These are phyloP conservation scores for Anser brachyrhynchus DNA, from an alignment of 2,113 vertebrate genomes.

Conservation along the genomic window DNA sequence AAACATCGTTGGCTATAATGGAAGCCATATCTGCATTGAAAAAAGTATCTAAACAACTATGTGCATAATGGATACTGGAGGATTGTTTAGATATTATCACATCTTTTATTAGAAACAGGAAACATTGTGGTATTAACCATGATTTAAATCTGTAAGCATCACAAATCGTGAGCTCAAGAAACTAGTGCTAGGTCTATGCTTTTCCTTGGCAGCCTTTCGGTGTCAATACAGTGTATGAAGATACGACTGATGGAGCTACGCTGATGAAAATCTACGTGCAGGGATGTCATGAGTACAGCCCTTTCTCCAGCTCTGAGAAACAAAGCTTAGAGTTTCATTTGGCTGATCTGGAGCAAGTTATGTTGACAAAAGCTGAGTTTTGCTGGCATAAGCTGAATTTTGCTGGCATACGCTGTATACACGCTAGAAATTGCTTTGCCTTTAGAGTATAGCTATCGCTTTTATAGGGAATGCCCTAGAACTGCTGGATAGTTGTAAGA, in stretches of 20 bases:
- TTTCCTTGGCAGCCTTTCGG: background rate
- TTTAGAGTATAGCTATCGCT: background rate
- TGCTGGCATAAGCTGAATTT: constrained; percentile 16
- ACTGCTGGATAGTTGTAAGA: background rate
- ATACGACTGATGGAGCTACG: background rate
- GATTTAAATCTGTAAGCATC: background rate
- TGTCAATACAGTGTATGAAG: background rate
- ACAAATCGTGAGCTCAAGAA: background rate
- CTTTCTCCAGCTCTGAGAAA: background rate
- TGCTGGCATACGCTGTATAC: background rate
- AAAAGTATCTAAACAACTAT: background rate
- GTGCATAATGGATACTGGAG: background rate
- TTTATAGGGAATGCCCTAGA: background rate
- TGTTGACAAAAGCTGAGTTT: constrained; percentile 13
- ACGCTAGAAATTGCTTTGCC: background rate
- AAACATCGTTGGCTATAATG: background rate
- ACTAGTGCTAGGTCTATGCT: background rate
- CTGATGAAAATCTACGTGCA: background rate
- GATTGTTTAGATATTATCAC: background rate
- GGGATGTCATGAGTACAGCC: background rate
- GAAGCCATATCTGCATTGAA: background rate
- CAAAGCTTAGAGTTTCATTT: background rate
- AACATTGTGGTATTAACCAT: background rate
- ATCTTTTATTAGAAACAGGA: background rate
- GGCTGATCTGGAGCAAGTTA: background rate